These are phyloP conservation scores for Crypturellus undulatus DNA, from an alignment of 2,113 vertebrate species.

Conservation along the genomic window DNA sequence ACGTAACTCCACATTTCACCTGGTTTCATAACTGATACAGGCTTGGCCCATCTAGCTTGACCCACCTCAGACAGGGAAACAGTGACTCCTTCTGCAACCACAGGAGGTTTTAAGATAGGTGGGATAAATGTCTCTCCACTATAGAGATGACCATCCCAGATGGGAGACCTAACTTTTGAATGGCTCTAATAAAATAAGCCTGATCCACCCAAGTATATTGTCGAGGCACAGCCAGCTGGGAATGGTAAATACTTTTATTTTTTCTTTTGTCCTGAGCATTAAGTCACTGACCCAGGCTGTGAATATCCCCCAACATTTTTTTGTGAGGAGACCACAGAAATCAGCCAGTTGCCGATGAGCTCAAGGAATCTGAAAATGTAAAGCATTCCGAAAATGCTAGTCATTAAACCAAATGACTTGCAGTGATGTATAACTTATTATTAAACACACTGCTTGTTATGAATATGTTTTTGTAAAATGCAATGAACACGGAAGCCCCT, in stretches of 20 bases:
- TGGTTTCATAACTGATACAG: not conserved
- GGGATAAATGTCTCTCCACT: not conserved
- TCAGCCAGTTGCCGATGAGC: not conserved
- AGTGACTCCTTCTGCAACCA: not conserved
- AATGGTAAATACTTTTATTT: not conserved
- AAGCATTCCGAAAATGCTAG: not conserved
- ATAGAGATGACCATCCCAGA: not conserved
- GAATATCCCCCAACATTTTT: not conserved
- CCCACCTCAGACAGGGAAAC: not conserved
- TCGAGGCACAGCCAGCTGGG: not conserved
- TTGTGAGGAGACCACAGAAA: not conserved
- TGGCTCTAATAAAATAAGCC: not conserved
- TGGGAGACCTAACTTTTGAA: not conserved
- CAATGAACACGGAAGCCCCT: not conserved
- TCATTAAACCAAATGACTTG: not conserved
- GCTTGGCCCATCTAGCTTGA: not conserved
- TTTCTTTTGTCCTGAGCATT: not conserved
- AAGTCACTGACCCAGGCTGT: not conserved
- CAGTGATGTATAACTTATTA: not conserved
- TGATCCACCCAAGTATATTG: not conserved
- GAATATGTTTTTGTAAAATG: not conserved
- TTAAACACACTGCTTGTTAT: not conserved
- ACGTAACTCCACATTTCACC: not conserved
- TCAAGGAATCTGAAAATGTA: not conserved
- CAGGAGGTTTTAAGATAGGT: not conserved